Conservation (phyloP, 1,140 invertebrate genomes). For the Drosophila nannoptera region DNA sequence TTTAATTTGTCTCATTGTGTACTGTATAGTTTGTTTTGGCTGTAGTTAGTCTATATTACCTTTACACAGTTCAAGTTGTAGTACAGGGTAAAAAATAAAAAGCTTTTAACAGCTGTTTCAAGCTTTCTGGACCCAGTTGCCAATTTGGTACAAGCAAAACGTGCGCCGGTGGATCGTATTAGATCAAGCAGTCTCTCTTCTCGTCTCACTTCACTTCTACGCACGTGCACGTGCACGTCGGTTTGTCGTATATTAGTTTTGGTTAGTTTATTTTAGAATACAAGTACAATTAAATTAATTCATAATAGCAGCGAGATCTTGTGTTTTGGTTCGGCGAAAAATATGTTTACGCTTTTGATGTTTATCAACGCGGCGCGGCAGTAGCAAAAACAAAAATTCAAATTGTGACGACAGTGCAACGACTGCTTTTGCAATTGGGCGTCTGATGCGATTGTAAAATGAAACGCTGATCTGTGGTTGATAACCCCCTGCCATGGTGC, state of each 20-base stretch:
- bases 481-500: constrained; percentile 50
- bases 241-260: constrained; percentile 45
- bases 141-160: constrained; percentile 19
- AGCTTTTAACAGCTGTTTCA: constrained; percentile 20
- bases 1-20: too few species aligned
- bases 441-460: constrained; percentile 44
- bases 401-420: constrained; percentile 58
- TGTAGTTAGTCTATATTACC: too few species aligned
- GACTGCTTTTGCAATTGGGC: constrained; percentile 42
- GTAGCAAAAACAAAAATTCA: constrained; percentile 43
- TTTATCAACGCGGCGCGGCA: constrained; percentile 45
- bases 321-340: constrained; percentile 29
- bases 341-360: constrained; percentile 54
- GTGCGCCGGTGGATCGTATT: background rate
- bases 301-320: background rate
- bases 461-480: constrained; percentile 49
- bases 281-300: background rate
- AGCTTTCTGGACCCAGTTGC: constrained; percentile 8
- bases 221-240: constrained; percentile 63
- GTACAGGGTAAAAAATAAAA: background rate
- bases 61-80: too few species aligned
- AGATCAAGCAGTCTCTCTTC: background rate
- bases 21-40: too few species aligned
- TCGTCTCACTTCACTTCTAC: constrained; percentile 16
- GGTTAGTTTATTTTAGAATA: constrained; percentile 42